These are phyloP conservation scores for Oxyruncus cristatus DNA, from an alignment of 2,113 vertebrate species.

Conservation along the genomic window DNA sequence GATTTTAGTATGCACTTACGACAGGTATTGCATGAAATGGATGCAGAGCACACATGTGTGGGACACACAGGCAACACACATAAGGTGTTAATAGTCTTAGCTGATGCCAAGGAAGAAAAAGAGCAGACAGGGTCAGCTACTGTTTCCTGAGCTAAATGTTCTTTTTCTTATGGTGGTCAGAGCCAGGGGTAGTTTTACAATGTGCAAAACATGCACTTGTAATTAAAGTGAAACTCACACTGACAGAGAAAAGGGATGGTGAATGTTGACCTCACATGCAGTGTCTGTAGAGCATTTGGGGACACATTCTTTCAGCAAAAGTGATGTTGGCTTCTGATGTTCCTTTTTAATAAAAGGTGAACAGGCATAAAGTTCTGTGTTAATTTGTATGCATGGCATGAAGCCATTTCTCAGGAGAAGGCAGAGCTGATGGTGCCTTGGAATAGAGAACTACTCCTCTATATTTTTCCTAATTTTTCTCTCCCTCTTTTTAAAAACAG, in stretches of 20 bases:
- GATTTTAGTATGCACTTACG: conserved; percentile 7
- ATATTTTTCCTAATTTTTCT: not conserved
- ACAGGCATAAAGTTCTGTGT: not conserved
- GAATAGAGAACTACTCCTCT: not conserved
- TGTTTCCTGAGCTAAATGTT: conserved; percentile 72
- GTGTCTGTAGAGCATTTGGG: conserved; percentile 54
- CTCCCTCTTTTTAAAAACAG: not conserved
- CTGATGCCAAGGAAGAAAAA: conserved; percentile 66
- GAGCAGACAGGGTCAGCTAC: conserved; percentile 71
- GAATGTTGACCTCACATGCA: conserved; percentile 15
- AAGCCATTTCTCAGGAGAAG: not conserved
- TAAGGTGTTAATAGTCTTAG: conserved; percentile 70
- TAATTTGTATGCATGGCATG: not conserved
- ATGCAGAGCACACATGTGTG: conserved; percentile 50
- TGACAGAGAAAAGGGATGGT: conserved; percentile 53
- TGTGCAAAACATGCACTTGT: conserved; percentile 58
- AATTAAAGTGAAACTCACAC: conserved; percentile 71
- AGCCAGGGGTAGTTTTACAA: conserved; percentile 45
- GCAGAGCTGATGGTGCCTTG: not conserved
- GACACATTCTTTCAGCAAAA: conserved; percentile 31
- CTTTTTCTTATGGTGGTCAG: conserved; percentile 68
- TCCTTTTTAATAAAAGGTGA: not conserved
- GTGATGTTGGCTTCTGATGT: not conserved
- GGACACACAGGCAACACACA: conserved; percentile 30
- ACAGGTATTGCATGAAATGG: conserved; percentile 54